Conservation (phyloP, 2,797 vertebrate genomes). For the Natrix natrix region DNA sequence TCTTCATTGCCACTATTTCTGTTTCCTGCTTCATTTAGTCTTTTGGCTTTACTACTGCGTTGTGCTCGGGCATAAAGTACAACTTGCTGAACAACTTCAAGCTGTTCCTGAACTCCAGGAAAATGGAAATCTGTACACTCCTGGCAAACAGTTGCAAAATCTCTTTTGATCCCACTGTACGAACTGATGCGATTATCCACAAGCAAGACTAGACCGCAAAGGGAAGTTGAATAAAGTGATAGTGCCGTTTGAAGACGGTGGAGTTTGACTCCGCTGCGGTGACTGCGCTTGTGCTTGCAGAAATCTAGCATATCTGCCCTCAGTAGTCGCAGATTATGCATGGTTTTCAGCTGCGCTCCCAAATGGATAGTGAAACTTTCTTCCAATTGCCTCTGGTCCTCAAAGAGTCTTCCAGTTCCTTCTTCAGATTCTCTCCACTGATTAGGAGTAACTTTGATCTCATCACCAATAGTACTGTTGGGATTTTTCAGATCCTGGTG, state of each 20-base stretch:
- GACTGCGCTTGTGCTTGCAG: slow-evolving; percentile 88
- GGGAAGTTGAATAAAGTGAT: slow-evolving; percentile 91
- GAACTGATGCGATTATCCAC: slow-evolving; percentile 97
- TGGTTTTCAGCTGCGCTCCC: slow-evolving; percentile 96
- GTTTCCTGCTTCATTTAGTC: slow-evolving; percentile 72
- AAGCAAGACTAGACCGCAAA: slow-evolving; percentile 90
- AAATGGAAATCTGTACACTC: slow-evolving; percentile 99
- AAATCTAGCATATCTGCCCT: slow-evolving; percentile 91
- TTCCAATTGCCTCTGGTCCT: slow-evolving; percentile 92
- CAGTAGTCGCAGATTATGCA: slow-evolving; percentile 94
- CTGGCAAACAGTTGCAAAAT: slow-evolving; percentile 93
- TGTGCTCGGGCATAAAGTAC: slow-evolving; percentile 90
- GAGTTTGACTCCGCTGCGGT: slow-evolving; percentile 88
- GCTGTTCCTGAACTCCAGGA: slow-evolving; percentile 86
- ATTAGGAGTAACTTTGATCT: slow-evolving; percentile 91
- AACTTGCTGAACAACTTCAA: slow-evolving; percentile 92
- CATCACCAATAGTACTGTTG: slow-evolving; percentile 90
- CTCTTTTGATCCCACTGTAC: slow-evolving; percentile 96
- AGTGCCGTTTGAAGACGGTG: slow-evolving; percentile 91
- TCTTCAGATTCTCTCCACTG: slow-evolving; percentile 83
- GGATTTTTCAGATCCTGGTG: slow-evolving; percentile 94
- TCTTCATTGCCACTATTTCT: slow-evolving; percentile 82
- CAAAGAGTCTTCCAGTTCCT: slow-evolving; percentile 81
- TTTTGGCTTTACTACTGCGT: slow-evolving; percentile 83
- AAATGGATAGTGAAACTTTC: slow-evolving; percentile 99